phyloP scores from a whole-genome alignment of 2,113 vertebrate genomes.

The Dendrocopos noguchii region DNA sequence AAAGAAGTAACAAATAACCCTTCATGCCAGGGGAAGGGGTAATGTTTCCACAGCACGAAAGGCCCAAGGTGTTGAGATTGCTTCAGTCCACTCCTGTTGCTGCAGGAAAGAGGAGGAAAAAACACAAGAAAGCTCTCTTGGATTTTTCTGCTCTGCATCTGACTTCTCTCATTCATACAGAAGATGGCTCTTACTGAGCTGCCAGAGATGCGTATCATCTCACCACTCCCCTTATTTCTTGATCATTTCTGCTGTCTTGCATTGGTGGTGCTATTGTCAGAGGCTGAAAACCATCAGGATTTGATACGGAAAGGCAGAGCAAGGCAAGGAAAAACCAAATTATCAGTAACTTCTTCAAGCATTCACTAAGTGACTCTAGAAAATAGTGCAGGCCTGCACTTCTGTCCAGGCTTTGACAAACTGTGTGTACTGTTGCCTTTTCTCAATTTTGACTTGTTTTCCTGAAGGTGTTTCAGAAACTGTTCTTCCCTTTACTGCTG shows the following conservation, averaged over 20 bases:
- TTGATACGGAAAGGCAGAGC: neutral
- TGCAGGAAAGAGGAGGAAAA: neutral
- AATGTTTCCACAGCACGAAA: neutral
- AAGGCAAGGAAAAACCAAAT: conserved; percentile 30
- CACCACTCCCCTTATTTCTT: conserved; percentile 10
- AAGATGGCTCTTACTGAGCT: neutral
- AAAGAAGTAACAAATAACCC: neutral
- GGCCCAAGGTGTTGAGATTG: neutral
- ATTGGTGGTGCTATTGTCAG: conserved; percentile 41
- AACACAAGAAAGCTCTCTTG: neutral
- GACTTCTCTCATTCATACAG: conserved; percentile 7
- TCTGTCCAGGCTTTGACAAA: neutral
- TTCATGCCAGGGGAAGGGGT: neutral
- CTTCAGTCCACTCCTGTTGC: neutral
- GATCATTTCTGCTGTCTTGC: neutral
- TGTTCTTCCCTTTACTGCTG: neutral
- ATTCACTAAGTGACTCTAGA: neutral
- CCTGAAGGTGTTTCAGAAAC: neutral
- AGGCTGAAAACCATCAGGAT: neutral
- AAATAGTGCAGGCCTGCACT: neutral
- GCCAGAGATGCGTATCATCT: neutral
- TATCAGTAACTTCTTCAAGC: neutral
- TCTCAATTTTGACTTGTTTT: neutral
- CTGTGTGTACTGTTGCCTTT: neutral
- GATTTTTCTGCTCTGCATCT: neutral